phyloP scores from a whole-genome alignment of 1,140 invertebrate species.

The Leptinotarsa defecta region DNA sequence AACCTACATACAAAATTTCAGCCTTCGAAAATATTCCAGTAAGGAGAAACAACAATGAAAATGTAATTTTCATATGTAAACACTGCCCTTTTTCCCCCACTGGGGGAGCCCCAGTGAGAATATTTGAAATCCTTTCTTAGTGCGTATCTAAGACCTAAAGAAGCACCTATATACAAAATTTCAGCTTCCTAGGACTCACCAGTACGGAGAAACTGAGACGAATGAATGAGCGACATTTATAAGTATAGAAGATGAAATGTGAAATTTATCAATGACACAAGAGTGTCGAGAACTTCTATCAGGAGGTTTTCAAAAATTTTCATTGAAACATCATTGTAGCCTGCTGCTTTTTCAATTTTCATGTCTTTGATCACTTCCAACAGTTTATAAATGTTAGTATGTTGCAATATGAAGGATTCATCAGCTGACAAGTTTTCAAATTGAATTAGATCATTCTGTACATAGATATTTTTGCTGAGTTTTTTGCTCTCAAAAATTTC shows the following conservation, averaged over 20 bases:
- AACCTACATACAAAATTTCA: no score
- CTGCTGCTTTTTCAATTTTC: background rate
- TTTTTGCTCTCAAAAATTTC: no score
- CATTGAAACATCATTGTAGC: background rate
- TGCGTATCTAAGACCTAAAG: background rate
- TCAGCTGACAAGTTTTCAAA: no score
- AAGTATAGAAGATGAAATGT: background rate
- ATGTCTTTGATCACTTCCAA: background rate
- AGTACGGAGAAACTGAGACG: no score
- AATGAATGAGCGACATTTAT: no score
- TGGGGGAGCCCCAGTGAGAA: no score
- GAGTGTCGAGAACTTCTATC: background rate
- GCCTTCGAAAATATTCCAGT: no score
- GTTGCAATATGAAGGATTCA: background rate
- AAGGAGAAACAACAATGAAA: no score
- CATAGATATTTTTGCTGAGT: no score
- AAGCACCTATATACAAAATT: background rate
- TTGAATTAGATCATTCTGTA: no score
- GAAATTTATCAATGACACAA: background rate
- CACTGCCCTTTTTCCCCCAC: background rate
- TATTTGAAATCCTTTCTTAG: no score
- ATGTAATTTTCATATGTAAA: background rate
- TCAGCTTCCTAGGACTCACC: no score
- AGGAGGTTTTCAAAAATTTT: background rate
- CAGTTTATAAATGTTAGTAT: background rate